These are phyloP conservation scores for Anaspis maculata DNA, from an alignment of 2,888 invertebrate genomes.

Conservation along the genomic window DNA sequence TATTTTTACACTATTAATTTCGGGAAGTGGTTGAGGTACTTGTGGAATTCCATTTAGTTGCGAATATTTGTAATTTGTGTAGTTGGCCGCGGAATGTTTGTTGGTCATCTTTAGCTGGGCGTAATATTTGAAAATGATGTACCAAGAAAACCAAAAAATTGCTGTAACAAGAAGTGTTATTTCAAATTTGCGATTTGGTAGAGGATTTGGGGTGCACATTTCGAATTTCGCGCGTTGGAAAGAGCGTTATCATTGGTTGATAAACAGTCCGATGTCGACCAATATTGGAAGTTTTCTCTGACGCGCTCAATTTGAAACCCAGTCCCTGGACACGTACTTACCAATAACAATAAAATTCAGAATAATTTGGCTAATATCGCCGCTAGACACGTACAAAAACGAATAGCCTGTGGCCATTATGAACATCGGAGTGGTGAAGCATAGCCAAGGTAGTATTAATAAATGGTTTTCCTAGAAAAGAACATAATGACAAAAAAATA, in stretches of 20 bases:
- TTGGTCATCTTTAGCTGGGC: too few species aligned
- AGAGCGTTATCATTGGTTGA: too few species aligned
- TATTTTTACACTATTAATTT: too few species aligned
- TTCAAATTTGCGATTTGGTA: not conserved
- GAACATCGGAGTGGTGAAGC: constrained; percentile 10
- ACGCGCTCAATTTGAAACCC: too few species aligned
- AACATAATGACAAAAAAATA: not conserved
- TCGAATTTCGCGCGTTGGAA: too few species aligned
- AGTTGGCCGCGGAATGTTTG: too few species aligned
- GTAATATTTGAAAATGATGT: constrained; percentile 7
- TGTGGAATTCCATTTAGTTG: too few species aligned
- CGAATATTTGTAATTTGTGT: too few species aligned
- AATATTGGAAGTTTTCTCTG: too few species aligned
- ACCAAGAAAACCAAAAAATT: constrained; percentile 10
- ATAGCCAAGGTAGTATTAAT: constrained; percentile 12
- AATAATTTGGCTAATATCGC: constrained; percentile 8
- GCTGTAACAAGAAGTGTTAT: constrained; percentile 5
- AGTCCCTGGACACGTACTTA: constrained; percentile 3
- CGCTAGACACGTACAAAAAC: constrained; percentile 4
- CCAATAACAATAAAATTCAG: constrained; percentile 10
- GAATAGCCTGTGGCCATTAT: constrained; percentile 10
- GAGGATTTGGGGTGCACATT: too few species aligned
- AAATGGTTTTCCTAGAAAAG: constrained; percentile 8
- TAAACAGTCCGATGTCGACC: too few species aligned
- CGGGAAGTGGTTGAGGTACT: too few species aligned